A percentile compares a stretch with the other conserved stretches of the same genome.
Evolutionary conservation across 2,888 invertebrate genomes (phyloP).

Genomic region (Calameuta idolon): DNA sequence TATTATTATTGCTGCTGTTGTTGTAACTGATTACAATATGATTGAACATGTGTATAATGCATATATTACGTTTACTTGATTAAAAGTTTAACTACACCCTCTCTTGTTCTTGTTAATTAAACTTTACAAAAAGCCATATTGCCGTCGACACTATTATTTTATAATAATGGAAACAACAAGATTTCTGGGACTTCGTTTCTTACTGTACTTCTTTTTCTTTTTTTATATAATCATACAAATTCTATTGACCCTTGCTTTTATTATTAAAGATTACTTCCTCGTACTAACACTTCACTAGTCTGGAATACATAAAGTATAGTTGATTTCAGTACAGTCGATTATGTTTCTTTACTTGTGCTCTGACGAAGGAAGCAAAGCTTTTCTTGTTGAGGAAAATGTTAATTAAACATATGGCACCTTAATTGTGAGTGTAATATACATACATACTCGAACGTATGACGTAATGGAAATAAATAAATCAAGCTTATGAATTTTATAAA

Average conservation of each 20-base stretch:
- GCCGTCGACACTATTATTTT: neutral
- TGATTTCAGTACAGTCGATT: neutral
- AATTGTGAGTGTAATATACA: neutral
- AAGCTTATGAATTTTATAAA: neutral
- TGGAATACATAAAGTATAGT: neutral
- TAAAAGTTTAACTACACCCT: slow-evolving; percentile 3
- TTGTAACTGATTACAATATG: slow-evolving; percentile 7
- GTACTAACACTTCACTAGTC: neutral
- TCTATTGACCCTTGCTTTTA: neutral
- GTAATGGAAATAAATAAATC: neutral
- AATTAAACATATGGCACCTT: neutral
- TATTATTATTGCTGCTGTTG: neutral
- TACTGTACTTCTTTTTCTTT: neutral
- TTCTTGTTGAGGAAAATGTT: neutral
- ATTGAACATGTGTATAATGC: slow-evolving; percentile 3
- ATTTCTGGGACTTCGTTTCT: neutral
- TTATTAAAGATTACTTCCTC: neutral
- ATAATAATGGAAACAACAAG: neutral
- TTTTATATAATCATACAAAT: neutral
- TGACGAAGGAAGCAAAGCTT: neutral
- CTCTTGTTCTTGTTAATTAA: neutral
- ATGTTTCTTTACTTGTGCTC: neutral
- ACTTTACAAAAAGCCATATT: neutral
- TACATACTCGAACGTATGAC: neutral
- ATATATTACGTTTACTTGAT: slow-evolving; percentile 9